Conservation (phyloP, 2,797 vertebrate genomes). For the Enoplosus armatus region DNA sequence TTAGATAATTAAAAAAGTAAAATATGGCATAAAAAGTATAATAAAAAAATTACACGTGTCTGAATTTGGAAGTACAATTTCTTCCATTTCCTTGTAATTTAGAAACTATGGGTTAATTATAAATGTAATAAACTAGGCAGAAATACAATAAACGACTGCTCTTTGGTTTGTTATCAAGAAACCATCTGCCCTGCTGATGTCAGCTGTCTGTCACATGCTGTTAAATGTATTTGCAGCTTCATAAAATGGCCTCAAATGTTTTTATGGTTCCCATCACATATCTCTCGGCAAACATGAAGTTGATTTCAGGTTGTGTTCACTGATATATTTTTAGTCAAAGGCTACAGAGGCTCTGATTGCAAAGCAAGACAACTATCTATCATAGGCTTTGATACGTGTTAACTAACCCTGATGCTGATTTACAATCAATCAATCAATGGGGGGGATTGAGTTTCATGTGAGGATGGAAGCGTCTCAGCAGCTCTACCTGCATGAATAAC, state of each 20-base stretch:
- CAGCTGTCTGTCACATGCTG: background rate
- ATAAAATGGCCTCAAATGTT: conserved; percentile 24
- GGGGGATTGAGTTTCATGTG: background rate
- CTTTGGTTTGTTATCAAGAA: background rate
- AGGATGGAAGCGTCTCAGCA: conserved; percentile 5
- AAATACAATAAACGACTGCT: background rate
- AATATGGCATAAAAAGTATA: background rate
- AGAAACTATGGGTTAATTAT: background rate
- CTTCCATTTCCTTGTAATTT: no score
- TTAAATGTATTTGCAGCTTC: conserved; percentile 38
- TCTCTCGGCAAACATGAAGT: background rate
- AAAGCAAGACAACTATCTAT: background rate
- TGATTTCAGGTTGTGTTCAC: conserved; percentile 7
- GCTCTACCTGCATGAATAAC: conserved; percentile 2
- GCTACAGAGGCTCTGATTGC: conserved; percentile 3
- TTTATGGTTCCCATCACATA: conserved; percentile 46
- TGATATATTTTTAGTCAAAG: conserved; percentile 13
- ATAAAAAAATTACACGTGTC: no score
- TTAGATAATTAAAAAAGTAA: background rate
- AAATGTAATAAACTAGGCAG: background rate
- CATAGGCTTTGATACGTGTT: background rate
- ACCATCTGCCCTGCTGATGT: background rate
- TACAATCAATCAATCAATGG: conserved; percentile 18
- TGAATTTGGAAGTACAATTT: background rate
- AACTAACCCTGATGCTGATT: conserved; percentile 21